These are phyloP conservation scores for Linhomoeus sp. DNA, from an alignment of 2,888 invertebrate genomes.

Conservation along the genomic window DNA sequence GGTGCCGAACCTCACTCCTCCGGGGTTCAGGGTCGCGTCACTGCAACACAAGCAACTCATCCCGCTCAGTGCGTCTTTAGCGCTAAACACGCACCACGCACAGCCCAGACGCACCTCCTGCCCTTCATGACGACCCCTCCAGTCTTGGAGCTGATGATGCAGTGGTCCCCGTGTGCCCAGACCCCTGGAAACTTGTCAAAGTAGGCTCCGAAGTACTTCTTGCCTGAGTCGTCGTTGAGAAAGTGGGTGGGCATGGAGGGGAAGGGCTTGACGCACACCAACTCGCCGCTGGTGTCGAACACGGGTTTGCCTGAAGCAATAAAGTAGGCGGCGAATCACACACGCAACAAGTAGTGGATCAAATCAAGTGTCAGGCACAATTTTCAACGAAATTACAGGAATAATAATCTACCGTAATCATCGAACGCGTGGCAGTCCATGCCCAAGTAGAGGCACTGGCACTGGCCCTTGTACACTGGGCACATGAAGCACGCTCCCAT, in stretches of 20 bases:
- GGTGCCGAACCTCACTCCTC: slow-evolving; percentile 40
- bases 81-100: not conserved
- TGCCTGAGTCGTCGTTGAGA: slow-evolving; percentile 33
- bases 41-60: slow-evolving; percentile 13
- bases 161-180: slow-evolving; percentile 41
- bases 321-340: no score
- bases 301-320: slow-evolving; percentile 30
- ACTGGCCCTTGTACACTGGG: slow-evolving; percentile 38
- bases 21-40: slow-evolving; percentile 40
- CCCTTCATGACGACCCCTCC: slow-evolving; percentile 41
- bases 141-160: slow-evolving; percentile 33
- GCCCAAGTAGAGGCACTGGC: slow-evolving; percentile 37
- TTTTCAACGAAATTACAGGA: no score
- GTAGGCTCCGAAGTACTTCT: slow-evolving; percentile 35
- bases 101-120: slow-evolving; percentile 24
- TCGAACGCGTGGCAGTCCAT: slow-evolving; percentile 36
- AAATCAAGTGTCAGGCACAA: no score
- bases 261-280: slow-evolving; percentile 38
- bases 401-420: slow-evolving; percentile 20
- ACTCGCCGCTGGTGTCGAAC: slow-evolving; percentile 35
- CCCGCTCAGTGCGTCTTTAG: not conserved
- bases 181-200: slow-evolving; percentile 30
- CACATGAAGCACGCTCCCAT: slow-evolving; percentile 36
- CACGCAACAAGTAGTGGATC: no score
- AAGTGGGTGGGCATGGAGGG: slow-evolving; percentile 40